Conservation (phyloP, 2,888 invertebrate species). For the Marasmarcha lunaedactyla region DNA sequence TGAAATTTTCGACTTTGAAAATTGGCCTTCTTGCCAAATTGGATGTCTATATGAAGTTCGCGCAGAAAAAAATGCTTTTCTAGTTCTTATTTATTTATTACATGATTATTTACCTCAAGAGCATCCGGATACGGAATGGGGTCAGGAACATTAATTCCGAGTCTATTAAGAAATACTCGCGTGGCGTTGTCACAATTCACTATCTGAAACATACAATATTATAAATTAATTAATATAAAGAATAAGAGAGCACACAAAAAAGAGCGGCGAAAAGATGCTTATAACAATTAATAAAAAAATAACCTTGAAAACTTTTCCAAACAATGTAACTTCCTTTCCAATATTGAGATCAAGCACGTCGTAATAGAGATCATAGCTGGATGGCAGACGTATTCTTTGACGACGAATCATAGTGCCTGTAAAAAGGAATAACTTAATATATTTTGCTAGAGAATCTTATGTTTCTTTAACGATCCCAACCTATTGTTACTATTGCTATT, state of each 20-base stretch:
- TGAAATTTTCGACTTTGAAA: too few relatives aligned
- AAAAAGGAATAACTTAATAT: too few relatives aligned
- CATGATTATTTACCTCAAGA: conserved; percentile 40
- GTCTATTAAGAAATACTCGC: conserved; percentile 82
- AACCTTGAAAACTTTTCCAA: conserved; percentile 79
- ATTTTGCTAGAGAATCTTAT: conserved; percentile 1
- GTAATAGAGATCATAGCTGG: conserved; percentile 81
- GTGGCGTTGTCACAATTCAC: conserved; percentile 91
- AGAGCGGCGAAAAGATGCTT: too few relatives aligned
- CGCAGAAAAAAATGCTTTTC: too few relatives aligned
- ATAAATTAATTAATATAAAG: too few relatives aligned
- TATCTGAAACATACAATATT: conserved; percentile 64
- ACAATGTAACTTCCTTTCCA: conserved; percentile 82
- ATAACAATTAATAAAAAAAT: too few relatives aligned
- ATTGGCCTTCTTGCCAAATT: too few relatives aligned
- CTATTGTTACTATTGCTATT: too few relatives aligned
- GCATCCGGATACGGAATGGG: conserved; percentile 57
- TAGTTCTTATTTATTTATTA: too few relatives aligned
- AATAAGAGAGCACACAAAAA: too few relatives aligned
- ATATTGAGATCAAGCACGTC: conserved; percentile 90
- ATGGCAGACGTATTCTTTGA: conserved; percentile 83
- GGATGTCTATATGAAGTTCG: too few relatives aligned
- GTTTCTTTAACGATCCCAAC: background rate
- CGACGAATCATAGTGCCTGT: conserved; percentile 83
- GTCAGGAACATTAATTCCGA: conserved; percentile 87